Evolutionary conservation across 2,888 invertebrate species (phyloP), one percentile per base, ranked within the genome.

Genomic region (Xylocampa areola): DNA sequence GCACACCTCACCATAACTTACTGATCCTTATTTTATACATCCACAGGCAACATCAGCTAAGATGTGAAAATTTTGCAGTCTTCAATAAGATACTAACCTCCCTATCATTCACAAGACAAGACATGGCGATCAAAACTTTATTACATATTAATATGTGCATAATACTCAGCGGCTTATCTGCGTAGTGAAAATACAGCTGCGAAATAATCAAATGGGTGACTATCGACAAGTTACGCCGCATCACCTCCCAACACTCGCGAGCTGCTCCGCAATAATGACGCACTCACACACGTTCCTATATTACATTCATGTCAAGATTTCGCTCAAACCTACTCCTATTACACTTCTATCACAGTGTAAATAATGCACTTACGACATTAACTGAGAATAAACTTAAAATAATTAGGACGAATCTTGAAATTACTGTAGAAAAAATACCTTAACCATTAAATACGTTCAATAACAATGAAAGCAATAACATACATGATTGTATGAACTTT

Each of bases 341-440:
- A 93, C 92, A 92, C 91, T 77, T 89, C 88, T 92, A 94, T 93
- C 92, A 93, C 94, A 93, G 91, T 92, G 93, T 93, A 93, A 89
- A 89, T 92, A 93, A 94, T 91, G 93, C 92, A 93, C 94, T 91
- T 91, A 92, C 79, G 85, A 88, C 76, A 84, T 80, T 83, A 83
- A 88, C 81, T 76, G 80, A 86, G 76, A 86, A 72, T 80, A 75
- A 83, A 84, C 76, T 75, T 81, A 85, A 70, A 72, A 72, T 76
- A 82, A 83, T 72, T 84, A 84, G 82, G 82, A 85, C 78, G 79
- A 84, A 80, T 75, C 70, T 76, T 77, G 73, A 71, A 76, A 71
- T 71, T 68, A 79, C 72, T 70, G 73, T 70, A 78, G 63, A 73
- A 77, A 70, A 77, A 67, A 60, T 44, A 68, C 70, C 67, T 72